Base-by-base conservation (phyloP, 37 sponge, comb jelly and placozoan genomes). In the Dysidea cf. avara region DNA sequence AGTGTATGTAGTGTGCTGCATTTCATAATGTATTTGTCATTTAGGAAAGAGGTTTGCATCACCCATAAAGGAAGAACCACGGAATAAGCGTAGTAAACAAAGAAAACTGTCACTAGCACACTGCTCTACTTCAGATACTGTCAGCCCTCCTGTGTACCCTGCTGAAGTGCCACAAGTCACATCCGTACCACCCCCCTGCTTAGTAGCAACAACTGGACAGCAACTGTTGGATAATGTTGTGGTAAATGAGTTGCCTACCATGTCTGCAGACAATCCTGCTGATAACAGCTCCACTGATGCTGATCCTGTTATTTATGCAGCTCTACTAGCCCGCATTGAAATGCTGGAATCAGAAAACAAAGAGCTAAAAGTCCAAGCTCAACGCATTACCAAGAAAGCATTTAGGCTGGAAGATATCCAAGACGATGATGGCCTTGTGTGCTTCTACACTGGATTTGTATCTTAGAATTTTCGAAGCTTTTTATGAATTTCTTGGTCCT, bases 181-280 rank as follows among this genome's bases (percentile, higher is more conserved):
- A n/a, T n/a, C n/a, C n/a, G n/a, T n/a, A 12, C 46, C 46, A 43
- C 46, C 46, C 5, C 46, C 46, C 5, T 43, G 5, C 5, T 9
- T 12, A 5, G 9, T 43, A 43, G 9, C 46, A 43, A 12, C 9
- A 9, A 9, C 9, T 5, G 46, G 46, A 12, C 46, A 43, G 9
- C 46, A 43, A 9, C 9, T 43, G 46, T 9, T 40, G 61, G 60
- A 36, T 2, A 43, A 72, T 1, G 55, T 57, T 55, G 39, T 57
- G n/a, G 33, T 72, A 1, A 58, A 72, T 72, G 73, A 72, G 35
- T 40, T 72, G 11, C 59, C 73, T 33, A n/a, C n/a, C n/a, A n/a
- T n/a, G n/a, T 57, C 51, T 24, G 50, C 50, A 40, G 30, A 49
- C 21, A 17, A 29, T 5, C 53, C 50, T 21, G 29, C 22, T 24